Percentiles rank a stretch among this genome's conserved stretches.
Conservation (phyloP, 2,797 vertebrate genomes). For the Cynodonichthys magdalenae region DNA sequence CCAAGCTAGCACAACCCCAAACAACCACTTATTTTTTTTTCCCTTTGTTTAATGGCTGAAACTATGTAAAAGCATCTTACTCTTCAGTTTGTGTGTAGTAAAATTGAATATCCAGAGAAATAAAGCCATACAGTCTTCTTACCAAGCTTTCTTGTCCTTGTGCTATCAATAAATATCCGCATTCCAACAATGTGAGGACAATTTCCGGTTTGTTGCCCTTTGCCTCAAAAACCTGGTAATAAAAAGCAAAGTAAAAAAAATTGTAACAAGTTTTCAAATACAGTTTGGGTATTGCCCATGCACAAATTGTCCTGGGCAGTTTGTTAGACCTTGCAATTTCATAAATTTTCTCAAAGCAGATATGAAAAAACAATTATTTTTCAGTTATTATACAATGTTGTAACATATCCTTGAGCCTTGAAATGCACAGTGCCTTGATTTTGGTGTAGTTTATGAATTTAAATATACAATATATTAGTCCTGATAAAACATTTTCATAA, state of each 20-base stretch:
- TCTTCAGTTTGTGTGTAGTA: background rate
- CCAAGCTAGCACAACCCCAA: too few species aligned
- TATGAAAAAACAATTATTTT: background rate
- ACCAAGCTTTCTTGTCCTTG: constrained; percentile 89
- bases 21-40: too few species aligned
- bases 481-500: too few species aligned
- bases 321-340: background rate
- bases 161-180: constrained; percentile 90
- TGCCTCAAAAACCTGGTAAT: constrained; percentile 86
- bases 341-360: background rate
- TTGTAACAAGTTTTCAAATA: background rate
- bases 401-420: too few species aligned
- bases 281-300: too few species aligned
- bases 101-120: background rate
- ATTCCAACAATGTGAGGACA: constrained; percentile 84
- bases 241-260: constrained; percentile 14
- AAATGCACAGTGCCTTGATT: too few species aligned
- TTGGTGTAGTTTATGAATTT: too few species aligned
- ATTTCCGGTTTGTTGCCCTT: constrained; percentile 80
- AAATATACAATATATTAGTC: too few species aligned
- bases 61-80: background rate
- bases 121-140: constrained; percentile 51
- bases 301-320: too few species aligned
- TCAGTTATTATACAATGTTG: too few species aligned
- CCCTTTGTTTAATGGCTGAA: background rate